Evolutionary conservation across 2,888 invertebrate species (phyloP).

Genomic region (Deilephila porcellus): DNA sequence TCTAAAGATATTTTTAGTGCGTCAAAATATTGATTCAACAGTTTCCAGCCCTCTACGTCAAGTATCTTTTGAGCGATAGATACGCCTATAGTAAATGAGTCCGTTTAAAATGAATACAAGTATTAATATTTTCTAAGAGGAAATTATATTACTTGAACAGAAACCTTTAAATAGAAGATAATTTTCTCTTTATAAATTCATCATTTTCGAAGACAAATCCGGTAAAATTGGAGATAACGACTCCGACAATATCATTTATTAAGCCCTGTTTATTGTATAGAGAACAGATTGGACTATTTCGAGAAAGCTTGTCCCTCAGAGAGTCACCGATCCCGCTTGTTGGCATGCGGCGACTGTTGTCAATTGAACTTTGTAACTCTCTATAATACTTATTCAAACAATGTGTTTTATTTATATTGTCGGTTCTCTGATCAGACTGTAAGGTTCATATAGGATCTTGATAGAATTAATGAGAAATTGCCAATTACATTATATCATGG

Average conservation of each 20-base stretch:
- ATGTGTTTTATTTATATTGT: too few relatives aligned
- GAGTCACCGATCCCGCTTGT: slow-evolving; percentile 15
- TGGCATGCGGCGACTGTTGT: not conserved
- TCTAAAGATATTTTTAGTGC: too few relatives aligned
- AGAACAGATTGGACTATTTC: slow-evolving; percentile 8
- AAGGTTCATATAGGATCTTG: too few relatives aligned
- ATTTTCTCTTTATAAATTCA: not conserved
- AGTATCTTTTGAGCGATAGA: too few relatives aligned
- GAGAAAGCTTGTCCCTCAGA: not conserved
- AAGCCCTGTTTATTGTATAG: not conserved
- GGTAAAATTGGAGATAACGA: not conserved
- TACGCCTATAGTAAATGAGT: too few relatives aligned
- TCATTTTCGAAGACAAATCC: not conserved
- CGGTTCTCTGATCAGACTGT: too few relatives aligned
- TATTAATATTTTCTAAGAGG: not conserved
- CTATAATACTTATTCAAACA: not conserved
- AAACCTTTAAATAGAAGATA: not conserved
- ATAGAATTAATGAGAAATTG: too few relatives aligned
- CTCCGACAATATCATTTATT: not conserved
- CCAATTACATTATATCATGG: too few relatives aligned
- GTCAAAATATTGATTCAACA: too few relatives aligned
- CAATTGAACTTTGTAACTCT: not conserved
- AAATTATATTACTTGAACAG: not conserved
- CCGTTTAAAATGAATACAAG: too few relatives aligned
- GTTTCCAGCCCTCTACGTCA: too few relatives aligned